These are phyloP conservation scores for Plagodis dolabraria DNA, from an alignment of 2,888 invertebrate genomes.

Conservation along the genomic window DNA sequence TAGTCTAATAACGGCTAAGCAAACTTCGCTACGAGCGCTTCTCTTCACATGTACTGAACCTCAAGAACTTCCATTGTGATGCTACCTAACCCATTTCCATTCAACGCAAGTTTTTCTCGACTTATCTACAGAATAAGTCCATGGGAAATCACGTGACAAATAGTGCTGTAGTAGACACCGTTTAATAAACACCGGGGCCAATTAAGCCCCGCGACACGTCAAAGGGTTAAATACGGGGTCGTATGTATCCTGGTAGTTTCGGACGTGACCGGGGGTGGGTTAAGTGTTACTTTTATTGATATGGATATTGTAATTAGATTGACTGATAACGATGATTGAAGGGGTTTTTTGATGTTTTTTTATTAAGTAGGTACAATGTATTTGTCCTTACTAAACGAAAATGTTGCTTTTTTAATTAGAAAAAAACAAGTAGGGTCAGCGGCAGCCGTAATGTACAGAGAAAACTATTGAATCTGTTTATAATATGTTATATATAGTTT, in stretches of 20 bases:
- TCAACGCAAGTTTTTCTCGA: background rate
- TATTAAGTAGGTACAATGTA: background rate
- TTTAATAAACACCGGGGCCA: constrained; percentile 73
- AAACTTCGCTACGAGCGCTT: too few relatives aligned
- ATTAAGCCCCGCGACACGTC: constrained; percentile 78
- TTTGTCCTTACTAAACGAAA: too few relatives aligned
- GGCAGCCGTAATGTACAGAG: too few relatives aligned
- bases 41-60: too few relatives aligned
- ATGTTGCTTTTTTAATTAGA: too few relatives aligned
- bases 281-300: constrained; percentile 48
- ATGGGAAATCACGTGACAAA: constrained; percentile 71
- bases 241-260: constrained; percentile 43
- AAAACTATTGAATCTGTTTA: too few relatives aligned
- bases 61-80: too few relatives aligned
- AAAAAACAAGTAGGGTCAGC: too few relatives aligned
- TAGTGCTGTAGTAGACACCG: constrained; percentile 62
- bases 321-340: constrained; percentile 34
- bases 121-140: constrained; percentile 52
- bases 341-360: constrained; percentile 22
- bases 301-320: constrained; percentile 40
- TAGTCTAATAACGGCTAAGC: too few relatives aligned
- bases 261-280: constrained; percentile 40
- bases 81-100: too few relatives aligned
- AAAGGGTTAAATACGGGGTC: constrained; percentile 77
- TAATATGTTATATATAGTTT: too few relatives aligned